phyloP scores from a whole-genome alignment of 2,888 invertebrate species.

The Ganaspis brasiliensis region DNA sequence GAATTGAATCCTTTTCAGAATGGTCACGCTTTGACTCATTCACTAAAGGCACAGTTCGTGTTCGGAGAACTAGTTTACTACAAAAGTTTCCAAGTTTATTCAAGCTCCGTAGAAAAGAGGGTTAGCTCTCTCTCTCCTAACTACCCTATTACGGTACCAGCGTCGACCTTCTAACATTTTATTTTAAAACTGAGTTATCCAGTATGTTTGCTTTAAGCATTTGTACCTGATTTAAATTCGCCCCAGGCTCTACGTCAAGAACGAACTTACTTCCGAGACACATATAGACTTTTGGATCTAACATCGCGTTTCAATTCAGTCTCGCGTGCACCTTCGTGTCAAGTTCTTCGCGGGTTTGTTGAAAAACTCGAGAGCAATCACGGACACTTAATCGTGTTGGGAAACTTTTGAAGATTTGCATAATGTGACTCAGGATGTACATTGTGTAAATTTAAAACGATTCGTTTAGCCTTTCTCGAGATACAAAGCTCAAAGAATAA shows the following conservation, averaged over 20 bases:
- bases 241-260: slow-evolving; percentile 66
- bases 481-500: too few species aligned
- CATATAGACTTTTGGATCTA: slow-evolving; percentile 60
- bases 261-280: slow-evolving; percentile 66
- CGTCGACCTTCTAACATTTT: slow-evolving; percentile 65
- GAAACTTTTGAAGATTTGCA: slow-evolving; percentile 58
- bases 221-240: slow-evolving; percentile 74
- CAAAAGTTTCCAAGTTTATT: slow-evolving; percentile 69
- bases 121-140: slow-evolving; percentile 53
- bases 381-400: slow-evolving; percentile 44
- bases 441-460: slow-evolving; percentile 31
- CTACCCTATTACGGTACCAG: slow-evolving; percentile 60
- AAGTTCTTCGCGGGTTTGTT: slow-evolving; percentile 29
- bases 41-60: slow-evolving; percentile 68
- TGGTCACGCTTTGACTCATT: slow-evolving; percentile 66
- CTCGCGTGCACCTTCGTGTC: slow-evolving; percentile 33
- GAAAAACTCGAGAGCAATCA: slow-evolving; percentile 41
- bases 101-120: slow-evolving; percentile 62
- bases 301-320: slow-evolving; percentile 45
- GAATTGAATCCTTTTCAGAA: slow-evolving; percentile 53
- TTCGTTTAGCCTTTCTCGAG: slow-evolving; percentile 1
- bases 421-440: slow-evolving; percentile 51
- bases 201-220: slow-evolving; percentile 71
- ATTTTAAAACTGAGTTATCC: slow-evolving; percentile 69
- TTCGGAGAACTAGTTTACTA: slow-evolving; percentile 69